Conservation (phyloP, 2,797 vertebrate species). For the Oryzias sinensis region DNA sequence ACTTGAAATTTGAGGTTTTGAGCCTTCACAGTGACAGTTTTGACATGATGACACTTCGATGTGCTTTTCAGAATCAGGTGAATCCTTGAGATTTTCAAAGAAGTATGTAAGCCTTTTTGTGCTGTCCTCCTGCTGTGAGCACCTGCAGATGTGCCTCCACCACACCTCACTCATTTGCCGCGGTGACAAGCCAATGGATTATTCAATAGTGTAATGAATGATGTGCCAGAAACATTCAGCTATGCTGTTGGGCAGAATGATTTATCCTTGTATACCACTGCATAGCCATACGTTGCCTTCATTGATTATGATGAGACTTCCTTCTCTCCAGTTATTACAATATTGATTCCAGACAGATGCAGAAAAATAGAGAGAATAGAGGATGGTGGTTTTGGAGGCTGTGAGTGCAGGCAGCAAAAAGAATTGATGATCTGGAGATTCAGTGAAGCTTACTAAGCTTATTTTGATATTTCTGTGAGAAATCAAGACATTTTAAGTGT, state of each 20-base stretch:
- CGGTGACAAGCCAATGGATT: slow-evolving; percentile 65
- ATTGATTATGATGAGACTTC: slow-evolving; percentile 76
- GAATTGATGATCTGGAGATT: slow-evolving; percentile 26
- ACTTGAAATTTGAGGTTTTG: too few relatives aligned
- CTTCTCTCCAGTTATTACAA: slow-evolving; percentile 75
- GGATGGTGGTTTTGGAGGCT: slow-evolving; percentile 31
- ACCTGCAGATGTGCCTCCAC: slow-evolving; percentile 42
- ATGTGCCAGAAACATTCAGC: slow-evolving; percentile 72
- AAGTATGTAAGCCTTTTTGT: slow-evolving; percentile 29
- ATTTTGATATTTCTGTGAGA: slow-evolving; percentile 7
- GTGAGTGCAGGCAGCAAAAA: slow-evolving; percentile 12
- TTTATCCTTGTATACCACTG: slow-evolving; percentile 68
- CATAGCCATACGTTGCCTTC: slow-evolving; percentile 59
- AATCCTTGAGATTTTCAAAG: slow-evolving; percentile 36
- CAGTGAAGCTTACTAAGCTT: slow-evolving; percentile 9
- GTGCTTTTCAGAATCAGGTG: slow-evolving; percentile 19
- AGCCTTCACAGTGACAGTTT: too few relatives aligned
- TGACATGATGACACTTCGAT: too few relatives aligned
- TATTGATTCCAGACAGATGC: slow-evolving; percentile 69
- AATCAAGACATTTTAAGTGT: slow-evolving; percentile 17
- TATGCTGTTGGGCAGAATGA: slow-evolving; percentile 63
- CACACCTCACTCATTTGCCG: slow-evolving; percentile 44
- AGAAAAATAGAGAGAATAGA: slow-evolving; percentile 43
- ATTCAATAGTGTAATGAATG: slow-evolving; percentile 77
- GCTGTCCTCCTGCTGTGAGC: slow-evolving; percentile 29